Evolutionary conservation across 2,113 vertebrate species (phyloP).

Genomic region (Andinoacara biseriatus): DNA sequence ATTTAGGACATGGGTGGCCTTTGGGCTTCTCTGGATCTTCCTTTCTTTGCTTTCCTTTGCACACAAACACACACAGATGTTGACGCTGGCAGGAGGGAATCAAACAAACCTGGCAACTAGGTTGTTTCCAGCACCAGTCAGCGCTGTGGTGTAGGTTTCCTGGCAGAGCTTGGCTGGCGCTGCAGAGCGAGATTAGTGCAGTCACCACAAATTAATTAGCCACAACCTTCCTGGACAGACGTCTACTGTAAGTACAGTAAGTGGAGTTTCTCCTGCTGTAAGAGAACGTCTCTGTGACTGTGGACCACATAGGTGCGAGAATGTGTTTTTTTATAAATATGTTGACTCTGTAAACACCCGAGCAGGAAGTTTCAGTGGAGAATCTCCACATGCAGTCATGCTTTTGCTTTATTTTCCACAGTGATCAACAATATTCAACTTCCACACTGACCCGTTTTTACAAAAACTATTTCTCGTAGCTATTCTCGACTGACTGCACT

Average conservation of each 20-base stretch:
- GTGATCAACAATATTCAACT: neutral
- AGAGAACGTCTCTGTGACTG: constrained; percentile 31
- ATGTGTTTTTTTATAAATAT: constrained; percentile 22
- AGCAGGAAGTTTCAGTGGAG: neutral
- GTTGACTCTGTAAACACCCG: constrained; percentile 16
- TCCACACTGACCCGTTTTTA: neutral
- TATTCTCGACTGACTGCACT: neutral
- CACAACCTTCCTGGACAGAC: constrained; percentile 51
- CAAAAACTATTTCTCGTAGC: accelerated
- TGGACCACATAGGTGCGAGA: constrained; percentile 19
- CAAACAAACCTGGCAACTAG: constrained; percentile 54
- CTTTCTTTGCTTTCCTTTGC: neutral
- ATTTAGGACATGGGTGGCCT: constrained; percentile 47
- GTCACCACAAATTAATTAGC: constrained; percentile 63
- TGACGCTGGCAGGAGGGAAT: constrained; percentile 55
- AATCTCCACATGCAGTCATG: neutral
- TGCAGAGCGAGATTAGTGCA: constrained; percentile 53
- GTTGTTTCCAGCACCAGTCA: constrained; percentile 43
- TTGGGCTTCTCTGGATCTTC: neutral
- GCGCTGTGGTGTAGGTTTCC: constrained; percentile 63
- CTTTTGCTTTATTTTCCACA: neutral
- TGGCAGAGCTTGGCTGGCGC: constrained; percentile 53
- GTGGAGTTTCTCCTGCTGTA: neutral
- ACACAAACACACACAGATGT: constrained; percentile 42
- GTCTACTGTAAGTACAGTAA: constrained; percentile 44